Conservation (phyloP, 2,797 vertebrate species). For the Malacoraja senta region DNA sequence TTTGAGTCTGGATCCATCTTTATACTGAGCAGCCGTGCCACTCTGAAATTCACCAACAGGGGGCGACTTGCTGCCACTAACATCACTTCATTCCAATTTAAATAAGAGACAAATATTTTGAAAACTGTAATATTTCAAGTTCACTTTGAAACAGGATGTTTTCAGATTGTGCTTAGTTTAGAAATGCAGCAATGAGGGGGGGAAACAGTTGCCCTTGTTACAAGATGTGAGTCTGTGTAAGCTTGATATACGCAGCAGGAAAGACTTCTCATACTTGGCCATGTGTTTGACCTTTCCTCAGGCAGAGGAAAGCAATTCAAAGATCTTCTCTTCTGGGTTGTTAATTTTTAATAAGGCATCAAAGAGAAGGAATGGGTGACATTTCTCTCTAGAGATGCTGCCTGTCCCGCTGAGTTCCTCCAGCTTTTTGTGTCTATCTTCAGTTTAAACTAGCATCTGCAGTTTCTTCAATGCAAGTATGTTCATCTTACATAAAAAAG, state of each 20-base stretch:
- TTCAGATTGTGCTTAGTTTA: not conserved
- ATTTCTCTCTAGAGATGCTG: too few relatives aligned
- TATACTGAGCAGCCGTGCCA: too few relatives aligned
- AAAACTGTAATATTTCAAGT: not conserved
- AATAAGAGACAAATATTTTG: not conserved
- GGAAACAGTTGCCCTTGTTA: too few relatives aligned
- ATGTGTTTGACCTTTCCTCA: not conserved
- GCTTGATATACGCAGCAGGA: not conserved
- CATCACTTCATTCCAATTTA: not conserved
- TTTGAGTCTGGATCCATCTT: too few relatives aligned
- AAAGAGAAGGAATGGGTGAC: not conserved
- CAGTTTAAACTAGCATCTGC: too few relatives aligned
- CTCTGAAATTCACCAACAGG: not conserved
- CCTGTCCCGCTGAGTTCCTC: too few relatives aligned
- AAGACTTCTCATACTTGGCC: not conserved
- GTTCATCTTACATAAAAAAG: not conserved
- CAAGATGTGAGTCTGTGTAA: not conserved
- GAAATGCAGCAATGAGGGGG: not conserved
- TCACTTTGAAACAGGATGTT: not conserved
- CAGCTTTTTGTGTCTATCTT: too few relatives aligned
- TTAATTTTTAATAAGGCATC: not conserved
- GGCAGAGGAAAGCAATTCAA: not conserved
- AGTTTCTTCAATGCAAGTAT: not conserved
- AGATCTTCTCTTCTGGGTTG: not conserved
- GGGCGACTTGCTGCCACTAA: not conserved